Evolutionary conservation across 2,113 vertebrate genomes (phyloP).

Genomic region (Setophaga coronata): DNA sequence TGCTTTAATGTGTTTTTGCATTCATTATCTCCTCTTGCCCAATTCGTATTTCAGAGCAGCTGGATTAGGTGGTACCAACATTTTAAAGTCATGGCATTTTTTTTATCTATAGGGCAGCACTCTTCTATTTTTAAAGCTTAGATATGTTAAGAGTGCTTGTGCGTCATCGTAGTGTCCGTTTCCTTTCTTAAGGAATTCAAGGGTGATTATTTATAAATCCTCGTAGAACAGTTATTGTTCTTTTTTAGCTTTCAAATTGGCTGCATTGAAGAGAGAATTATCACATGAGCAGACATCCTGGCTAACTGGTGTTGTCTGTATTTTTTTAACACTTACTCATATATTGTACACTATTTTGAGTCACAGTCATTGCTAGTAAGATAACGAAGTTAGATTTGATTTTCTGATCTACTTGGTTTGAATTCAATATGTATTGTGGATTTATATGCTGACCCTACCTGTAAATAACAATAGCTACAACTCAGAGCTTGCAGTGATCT

Average conservation of each 20-base stretch:
- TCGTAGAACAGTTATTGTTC: constrained; percentile 81
- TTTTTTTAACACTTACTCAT: constrained; percentile 20
- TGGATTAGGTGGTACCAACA: not conserved
- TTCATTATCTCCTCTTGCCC: not conserved
- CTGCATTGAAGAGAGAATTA: constrained; percentile 75
- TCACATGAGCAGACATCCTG: constrained; percentile 82
- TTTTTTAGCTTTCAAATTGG: constrained; percentile 72
- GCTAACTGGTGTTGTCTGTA: constrained; percentile 42
- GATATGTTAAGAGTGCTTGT: constrained; percentile 73
- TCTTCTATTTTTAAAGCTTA: constrained; percentile 83
- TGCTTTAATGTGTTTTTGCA: not conserved
- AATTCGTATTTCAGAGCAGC: not conserved
- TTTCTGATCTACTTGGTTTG: not conserved
- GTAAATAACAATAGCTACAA: not conserved
- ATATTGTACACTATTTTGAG: not conserved
- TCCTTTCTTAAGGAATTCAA: constrained; percentile 87
- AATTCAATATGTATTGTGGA: not conserved
- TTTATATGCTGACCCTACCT: not conserved
- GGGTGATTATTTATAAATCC: constrained; percentile 87
- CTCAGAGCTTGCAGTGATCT: not conserved
- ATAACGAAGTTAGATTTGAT: not conserved
- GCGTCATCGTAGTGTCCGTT: constrained; percentile 85
- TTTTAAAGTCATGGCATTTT: not conserved
- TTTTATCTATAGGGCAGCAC: constrained; percentile 66
- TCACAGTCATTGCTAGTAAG: not conserved